Conservation (phyloP, 2,797 vertebrate species). For the Bufotes viridis region DNA sequence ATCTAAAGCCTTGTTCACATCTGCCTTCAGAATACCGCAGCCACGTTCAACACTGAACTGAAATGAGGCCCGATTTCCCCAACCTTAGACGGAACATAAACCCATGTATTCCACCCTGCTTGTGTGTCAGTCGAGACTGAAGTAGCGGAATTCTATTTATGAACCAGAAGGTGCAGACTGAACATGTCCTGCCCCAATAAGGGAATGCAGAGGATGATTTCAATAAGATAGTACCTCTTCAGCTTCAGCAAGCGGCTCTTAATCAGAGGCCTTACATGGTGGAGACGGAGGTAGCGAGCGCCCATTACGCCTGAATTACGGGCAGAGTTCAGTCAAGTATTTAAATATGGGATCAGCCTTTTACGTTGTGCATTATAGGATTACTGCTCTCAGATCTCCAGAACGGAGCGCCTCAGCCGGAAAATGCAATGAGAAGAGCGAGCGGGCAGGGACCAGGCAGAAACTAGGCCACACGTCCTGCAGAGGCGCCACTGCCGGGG, state of each 20-base stretch:
- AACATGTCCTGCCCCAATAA: background rate
- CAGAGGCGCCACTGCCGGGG: no score
- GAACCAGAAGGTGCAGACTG: background rate
- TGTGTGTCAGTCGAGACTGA: background rate
- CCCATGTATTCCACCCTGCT: background rate
- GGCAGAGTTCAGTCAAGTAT: background rate
- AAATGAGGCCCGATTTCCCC: no score
- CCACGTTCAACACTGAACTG: no score
- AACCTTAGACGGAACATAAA: no score
- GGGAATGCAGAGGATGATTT: background rate
- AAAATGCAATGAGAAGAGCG: background rate
- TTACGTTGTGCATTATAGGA: slow-evolving; percentile 5
- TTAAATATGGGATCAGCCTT: background rate
- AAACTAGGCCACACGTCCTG: background rate
- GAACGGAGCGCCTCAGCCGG: background rate
- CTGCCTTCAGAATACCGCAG: no score
- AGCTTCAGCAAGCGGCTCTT: background rate
- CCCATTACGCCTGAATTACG: background rate
- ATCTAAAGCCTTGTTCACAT: no score
- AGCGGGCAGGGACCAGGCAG: background rate
- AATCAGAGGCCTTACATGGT: background rate
- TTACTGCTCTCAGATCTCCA: slow-evolving; percentile 15
- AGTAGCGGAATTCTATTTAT: background rate
- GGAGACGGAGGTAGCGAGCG: background rate
- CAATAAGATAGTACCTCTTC: no score